Evolutionary conservation across 2,113 vertebrate genomes (phyloP).

Genomic region (Isurus oxyrinchus): DNA sequence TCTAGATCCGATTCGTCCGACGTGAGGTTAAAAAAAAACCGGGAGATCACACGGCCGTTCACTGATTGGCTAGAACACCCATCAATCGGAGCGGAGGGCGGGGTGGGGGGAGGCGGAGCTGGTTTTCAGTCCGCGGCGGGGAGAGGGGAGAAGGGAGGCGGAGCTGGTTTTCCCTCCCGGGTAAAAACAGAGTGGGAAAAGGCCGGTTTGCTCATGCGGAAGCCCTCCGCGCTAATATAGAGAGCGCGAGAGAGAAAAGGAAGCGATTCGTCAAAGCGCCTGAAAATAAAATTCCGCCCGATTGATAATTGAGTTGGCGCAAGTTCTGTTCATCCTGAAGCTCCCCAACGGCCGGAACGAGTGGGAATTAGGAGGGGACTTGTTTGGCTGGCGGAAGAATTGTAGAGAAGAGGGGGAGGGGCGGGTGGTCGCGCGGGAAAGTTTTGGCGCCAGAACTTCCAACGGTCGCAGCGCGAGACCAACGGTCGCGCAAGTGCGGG

Average conservation of each 20-base stretch:
- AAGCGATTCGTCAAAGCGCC: no score
- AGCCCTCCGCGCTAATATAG: neutral
- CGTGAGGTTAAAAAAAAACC: neutral
- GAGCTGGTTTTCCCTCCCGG: neutral
- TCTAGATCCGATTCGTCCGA: neutral
- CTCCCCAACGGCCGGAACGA: accelerated
- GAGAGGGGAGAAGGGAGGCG: neutral
- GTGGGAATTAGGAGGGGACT: neutral
- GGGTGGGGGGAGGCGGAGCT: no score
- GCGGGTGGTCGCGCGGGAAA: neutral
- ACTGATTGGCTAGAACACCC: neutral
- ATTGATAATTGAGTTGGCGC: neutral
- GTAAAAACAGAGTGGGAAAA: neutral
- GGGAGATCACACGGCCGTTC: accelerated
- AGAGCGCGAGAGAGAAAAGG: no score
- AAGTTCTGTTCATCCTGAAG: neutral
- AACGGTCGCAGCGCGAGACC: neutral
- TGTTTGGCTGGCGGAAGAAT: neutral
- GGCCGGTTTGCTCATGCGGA: no score
- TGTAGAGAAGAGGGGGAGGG: neutral
- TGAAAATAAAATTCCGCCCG: neutral
- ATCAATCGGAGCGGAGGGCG: neutral
- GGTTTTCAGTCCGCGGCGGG: neutral
- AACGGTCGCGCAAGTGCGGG: neutral
- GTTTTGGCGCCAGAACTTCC: neutral